Conservation (phyloP, 2,888 invertebrate species). For the Uloborus plumipes region DNA sequence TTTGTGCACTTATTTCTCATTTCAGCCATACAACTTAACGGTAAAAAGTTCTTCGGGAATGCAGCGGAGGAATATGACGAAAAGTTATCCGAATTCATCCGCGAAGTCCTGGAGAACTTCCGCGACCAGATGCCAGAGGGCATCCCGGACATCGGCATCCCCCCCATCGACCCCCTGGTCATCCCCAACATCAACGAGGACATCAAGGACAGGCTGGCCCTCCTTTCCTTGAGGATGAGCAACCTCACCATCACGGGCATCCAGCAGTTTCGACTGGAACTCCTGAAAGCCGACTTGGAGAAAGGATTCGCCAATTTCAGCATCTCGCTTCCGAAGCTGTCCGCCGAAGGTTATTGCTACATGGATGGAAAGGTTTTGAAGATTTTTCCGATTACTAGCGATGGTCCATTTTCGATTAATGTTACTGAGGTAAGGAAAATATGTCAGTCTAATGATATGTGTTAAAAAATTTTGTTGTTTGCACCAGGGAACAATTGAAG, state of each 20-base stretch:
- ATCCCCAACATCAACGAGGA: conserved; percentile 47
- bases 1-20: background rate
- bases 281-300: conserved; percentile 47
- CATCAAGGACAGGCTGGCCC: conserved; percentile 41
- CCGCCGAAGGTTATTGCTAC: conserved; percentile 37
- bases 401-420: conserved; percentile 43
- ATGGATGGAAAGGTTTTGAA: conserved; percentile 55
- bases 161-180: conserved; percentile 44
- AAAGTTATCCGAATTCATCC: conserved; percentile 36
- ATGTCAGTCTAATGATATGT: no score
- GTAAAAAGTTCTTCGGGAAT: background rate
- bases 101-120: conserved; percentile 58
- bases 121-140: conserved; percentile 55
- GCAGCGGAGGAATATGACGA: conserved; percentile 40
- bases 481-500: no score
- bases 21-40: background rate
- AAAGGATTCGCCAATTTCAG: conserved; percentile 51
- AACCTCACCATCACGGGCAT: conserved; percentile 45
- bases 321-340: conserved; percentile 37
- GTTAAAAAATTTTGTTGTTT: no score
- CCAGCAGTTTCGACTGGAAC: conserved; percentile 20
- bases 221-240: conserved; percentile 40
- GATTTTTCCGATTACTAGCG: conserved; percentile 46
- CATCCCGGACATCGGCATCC: conserved; percentile 49
- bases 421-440: conserved; percentile 13